These are phyloP conservation scores for Anguilla pacifica DNA, from an alignment of 2,797 vertebrate genomes.

Conservation along the genomic window DNA sequence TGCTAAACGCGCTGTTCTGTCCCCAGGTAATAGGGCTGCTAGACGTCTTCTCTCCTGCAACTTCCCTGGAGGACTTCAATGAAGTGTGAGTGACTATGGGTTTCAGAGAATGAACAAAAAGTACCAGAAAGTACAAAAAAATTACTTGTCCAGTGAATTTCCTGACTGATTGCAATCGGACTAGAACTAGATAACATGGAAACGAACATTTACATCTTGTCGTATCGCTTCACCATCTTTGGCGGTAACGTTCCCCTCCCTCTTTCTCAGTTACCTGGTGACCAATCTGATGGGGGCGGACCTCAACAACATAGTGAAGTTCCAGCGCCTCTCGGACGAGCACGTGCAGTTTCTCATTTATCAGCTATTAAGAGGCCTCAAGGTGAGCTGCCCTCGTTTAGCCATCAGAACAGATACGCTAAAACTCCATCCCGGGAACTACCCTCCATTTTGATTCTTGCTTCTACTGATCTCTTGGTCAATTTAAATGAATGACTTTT, in stretches of 20 bases:
- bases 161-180: no score
- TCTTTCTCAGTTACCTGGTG: conserved; percentile 86
- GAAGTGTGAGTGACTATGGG: conserved; percentile 83
- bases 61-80: conserved; percentile 88
- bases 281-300: conserved; percentile 98
- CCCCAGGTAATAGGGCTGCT: conserved; percentile 89
- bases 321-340: conserved; percentile 93
- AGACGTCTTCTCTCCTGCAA: conserved; percentile 95
- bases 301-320: conserved; percentile 97
- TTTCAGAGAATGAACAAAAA: not conserved
- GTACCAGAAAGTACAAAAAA: no score
- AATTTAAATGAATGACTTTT: not conserved
- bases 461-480: not conserved
- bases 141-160: no score
- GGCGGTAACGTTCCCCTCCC: conserved; percentile 25
- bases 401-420: not conserved
- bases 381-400: conserved; percentile 60
- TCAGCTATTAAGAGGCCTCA: conserved; percentile 94
- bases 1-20: not conserved
- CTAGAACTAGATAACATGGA: not conserved
- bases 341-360: conserved; percentile 97
- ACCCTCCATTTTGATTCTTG: no score
- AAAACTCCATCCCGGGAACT: no score
- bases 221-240: not conserved
- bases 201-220: not conserved